These are phyloP conservation scores for Drosophila borborema DNA, from an alignment of 2,888 invertebrate species.

Conservation along the genomic window DNA sequence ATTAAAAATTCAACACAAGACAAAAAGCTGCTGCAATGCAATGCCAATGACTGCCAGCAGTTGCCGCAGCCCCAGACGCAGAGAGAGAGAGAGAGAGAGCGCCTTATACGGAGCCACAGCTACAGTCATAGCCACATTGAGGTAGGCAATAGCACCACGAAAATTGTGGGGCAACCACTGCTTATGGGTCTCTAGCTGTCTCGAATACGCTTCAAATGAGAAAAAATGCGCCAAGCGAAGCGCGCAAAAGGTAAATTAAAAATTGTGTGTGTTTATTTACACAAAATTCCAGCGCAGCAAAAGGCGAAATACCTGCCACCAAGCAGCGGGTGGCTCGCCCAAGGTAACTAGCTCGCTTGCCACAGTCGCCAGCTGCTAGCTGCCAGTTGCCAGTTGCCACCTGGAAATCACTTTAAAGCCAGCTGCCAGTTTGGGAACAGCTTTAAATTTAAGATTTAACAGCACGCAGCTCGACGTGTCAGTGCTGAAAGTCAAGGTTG, in stretches of 20 bases:
- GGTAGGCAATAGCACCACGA: conserved; percentile 34
- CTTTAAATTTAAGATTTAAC: conserved; percentile 40
- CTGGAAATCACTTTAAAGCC: conserved; percentile 40
- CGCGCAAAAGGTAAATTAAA: conserved; percentile 77
- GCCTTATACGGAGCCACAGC: background rate
- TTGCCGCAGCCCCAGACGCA: background rate
- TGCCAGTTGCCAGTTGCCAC: conserved; percentile 11
- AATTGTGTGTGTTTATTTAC: conserved; percentile 78
- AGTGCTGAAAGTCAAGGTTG: conserved; percentile 72
- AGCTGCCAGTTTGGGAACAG: conserved; percentile 8
- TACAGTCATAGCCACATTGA: too few species aligned
- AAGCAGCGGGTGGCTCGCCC: conserved; percentile 16
- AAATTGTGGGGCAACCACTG: conserved; percentile 61
- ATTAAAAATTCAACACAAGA: conserved; percentile 78
- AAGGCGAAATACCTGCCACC: conserved; percentile 44
- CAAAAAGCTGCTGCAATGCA: conserved; percentile 52
- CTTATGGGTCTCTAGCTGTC: conserved; percentile 76
- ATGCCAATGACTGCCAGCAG: conserved; percentile 51
- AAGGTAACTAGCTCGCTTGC: conserved; percentile 13
- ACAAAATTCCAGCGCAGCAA: conserved; percentile 59
- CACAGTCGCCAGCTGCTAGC: background rate
- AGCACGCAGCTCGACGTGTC: conserved; percentile 20
- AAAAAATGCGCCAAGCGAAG: conserved; percentile 60
- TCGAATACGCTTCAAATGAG: conserved; percentile 74
- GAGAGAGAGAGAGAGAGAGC: too few species aligned